phyloP scores from a whole-genome alignment of 1,140 invertebrate genomes.

The Polypedilum vanderplanki region DNA sequence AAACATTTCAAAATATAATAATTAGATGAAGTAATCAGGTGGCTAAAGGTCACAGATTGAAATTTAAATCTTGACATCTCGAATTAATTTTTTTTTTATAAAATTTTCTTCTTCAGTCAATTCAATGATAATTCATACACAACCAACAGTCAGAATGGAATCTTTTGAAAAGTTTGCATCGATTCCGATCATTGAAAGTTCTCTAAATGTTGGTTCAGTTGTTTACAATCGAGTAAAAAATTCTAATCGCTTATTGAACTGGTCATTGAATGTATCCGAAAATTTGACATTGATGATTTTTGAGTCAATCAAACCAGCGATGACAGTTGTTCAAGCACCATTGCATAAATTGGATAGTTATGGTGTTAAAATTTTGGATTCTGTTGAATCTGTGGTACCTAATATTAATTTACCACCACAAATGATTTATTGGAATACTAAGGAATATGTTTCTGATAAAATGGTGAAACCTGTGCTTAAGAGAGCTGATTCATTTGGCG shows the following conservation, averaged over 20 bases:
- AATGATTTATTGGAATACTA: conserved; percentile 67
- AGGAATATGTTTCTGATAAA: conserved; percentile 61
- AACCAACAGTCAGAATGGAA: conserved; percentile 20
- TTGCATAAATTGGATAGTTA: conserved; percentile 63
- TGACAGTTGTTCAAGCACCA: conserved; percentile 58
- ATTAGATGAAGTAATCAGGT: no score
- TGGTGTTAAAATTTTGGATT: conserved; percentile 67
- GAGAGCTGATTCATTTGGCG: conserved; percentile 65
- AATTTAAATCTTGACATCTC: no score
- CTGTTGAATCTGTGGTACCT: conserved; percentile 68
- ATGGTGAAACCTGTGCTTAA: conserved; percentile 60
- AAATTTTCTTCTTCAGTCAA: background rate
- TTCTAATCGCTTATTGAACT: conserved; percentile 60
- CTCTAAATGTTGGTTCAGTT: background rate
- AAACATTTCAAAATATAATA: no score
- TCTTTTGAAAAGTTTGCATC: background rate
- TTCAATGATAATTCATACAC: conserved; percentile 6
- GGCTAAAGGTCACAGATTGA: no score
- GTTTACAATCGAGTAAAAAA: conserved; percentile 45
- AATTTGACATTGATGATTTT: conserved; percentile 56
- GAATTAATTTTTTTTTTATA: no score
- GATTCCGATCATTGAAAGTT: conserved; percentile 26
- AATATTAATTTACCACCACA: conserved; percentile 66
- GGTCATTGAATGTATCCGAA: conserved; percentile 66
- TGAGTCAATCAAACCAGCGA: conserved; percentile 59